These are phyloP conservation scores for Heliothis virescens DNA, from an alignment of 1,140 invertebrate species.

Conservation along the genomic window DNA sequence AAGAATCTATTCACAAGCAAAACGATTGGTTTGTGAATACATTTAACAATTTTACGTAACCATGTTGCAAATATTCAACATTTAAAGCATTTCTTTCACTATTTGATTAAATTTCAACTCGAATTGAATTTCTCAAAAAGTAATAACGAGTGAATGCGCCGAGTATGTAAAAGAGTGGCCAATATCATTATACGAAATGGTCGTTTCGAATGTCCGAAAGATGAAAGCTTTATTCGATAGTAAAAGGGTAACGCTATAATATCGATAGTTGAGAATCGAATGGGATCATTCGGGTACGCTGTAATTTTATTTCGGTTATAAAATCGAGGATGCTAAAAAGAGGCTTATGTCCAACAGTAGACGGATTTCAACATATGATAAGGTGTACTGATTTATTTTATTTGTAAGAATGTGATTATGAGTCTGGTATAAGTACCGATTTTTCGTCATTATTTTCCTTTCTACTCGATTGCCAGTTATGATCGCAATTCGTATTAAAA, in stretches of 20 bases:
- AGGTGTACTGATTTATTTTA: no score
- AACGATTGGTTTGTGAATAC: constrained; percentile 3
- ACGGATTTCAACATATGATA: no score
- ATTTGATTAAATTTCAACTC: constrained; percentile 34
- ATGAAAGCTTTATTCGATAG: constrained; percentile 79
- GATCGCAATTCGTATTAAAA: not conserved
- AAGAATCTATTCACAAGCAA: no score
- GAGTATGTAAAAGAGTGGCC: constrained; percentile 53
- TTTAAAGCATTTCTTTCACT: constrained; percentile 15
- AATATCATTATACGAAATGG: constrained; percentile 71
- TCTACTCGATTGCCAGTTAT: not conserved
- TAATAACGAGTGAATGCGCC: constrained; percentile 44
- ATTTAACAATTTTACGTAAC: constrained; percentile 29
- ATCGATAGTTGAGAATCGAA: constrained; percentile 76
- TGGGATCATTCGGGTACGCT: constrained; percentile 61
- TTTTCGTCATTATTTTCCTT: no score
- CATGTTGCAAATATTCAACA: constrained; percentile 7
- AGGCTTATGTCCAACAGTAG: no score
- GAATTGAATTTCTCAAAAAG: constrained; percentile 38
- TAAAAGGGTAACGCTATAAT: constrained; percentile 77
- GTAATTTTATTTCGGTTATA: constrained; percentile 38
- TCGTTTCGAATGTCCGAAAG: constrained; percentile 67
- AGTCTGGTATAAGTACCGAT: no score
- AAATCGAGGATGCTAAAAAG: not conserved
- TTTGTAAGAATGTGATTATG: no score